Evolutionary conservation across 2,797 vertebrate species (phyloP), one percentile per base, ranked within the genome.

Genomic region (Forpus xanthops): DNA sequence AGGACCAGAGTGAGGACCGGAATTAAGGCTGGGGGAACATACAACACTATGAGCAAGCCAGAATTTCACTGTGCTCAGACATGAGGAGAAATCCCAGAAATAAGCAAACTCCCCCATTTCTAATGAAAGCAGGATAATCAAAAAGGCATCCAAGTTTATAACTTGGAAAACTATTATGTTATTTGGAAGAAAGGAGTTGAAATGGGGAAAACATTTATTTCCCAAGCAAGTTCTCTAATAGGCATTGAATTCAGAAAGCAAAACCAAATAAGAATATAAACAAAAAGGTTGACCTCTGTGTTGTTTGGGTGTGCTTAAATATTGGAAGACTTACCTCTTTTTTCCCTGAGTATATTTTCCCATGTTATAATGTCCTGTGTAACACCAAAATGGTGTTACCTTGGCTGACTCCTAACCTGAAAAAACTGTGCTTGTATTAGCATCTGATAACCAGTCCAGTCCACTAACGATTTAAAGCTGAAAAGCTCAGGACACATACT

Each of bases 91-190:
- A 66, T 13, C 6, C 11, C 35, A n/a, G 35, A 94, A 61, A 39
- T 2, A 74, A 15, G 8, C 4, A 21, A 67, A 13, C 1, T 1
- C 0, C 4, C 1, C 5, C 5, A 8, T 35, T 80, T 61, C n/a
- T 53, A 14, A 52, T 79, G 39, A 66, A 50, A 31, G 33, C 0
- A 27, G 31, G 28, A 16, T 61, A 5, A 72, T 56, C 1, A 1
- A 45, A 79, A 72, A 73, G 19, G 6, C 9, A 21, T 42, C 4
- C 49, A 72, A 16, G 27, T 42, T 75, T 47, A 37, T 49, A 64
- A 55, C 15, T 64, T 39, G 12, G 39, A n/a, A 64, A 77, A 65
- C 25, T 31, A 14, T 31, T 8, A n/a, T 12, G 3, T 42, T 71
- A 30, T 85, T 71, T 55, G 56, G 33, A 92, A 68, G 19, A 79